Conservation (phyloP, 2,797 vertebrate genomes). For the Microctenopoma steveboyesi region DNA sequence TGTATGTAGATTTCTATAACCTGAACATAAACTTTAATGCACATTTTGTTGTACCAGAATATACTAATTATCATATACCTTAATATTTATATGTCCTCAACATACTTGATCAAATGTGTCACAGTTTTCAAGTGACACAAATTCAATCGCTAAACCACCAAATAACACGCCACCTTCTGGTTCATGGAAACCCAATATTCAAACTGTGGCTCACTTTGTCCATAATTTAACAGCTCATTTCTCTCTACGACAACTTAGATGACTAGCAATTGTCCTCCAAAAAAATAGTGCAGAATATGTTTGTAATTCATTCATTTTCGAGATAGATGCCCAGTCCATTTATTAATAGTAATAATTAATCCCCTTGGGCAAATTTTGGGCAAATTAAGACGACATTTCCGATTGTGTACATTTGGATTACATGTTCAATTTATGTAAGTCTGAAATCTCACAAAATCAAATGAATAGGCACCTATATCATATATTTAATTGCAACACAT, state of each 20-base stretch:
- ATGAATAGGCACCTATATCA: neutral
- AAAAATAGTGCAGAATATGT: constrained; percentile 15
- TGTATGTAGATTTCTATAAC: neutral
- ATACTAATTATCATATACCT: neutral
- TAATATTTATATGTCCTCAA: neutral
- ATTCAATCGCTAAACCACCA: constrained; percentile 9
- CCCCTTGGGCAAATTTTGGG: too few relatives aligned
- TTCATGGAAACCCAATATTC: constrained; percentile 13
- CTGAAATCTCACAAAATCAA: neutral
- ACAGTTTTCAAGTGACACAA: constrained; percentile 1
- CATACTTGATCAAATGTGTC: neutral
- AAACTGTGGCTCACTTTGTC: constrained; percentile 31
- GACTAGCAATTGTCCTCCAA: constrained; percentile 6
- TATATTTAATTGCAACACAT: constrained; percentile 4
- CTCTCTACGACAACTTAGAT: constrained; percentile 32
- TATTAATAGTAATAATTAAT: too few relatives aligned
- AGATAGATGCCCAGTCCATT: neutral
- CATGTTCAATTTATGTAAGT: neutral
- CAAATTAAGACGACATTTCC: neutral
- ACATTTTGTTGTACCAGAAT: neutral
- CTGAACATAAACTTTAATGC: neutral
- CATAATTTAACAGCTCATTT: constrained; percentile 26
- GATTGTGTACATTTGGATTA: neutral
- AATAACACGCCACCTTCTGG: neutral
- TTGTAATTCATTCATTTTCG: neutral